Conservation (phyloP, 2,113 vertebrate genomes). For the Puma concolor region DNA sequence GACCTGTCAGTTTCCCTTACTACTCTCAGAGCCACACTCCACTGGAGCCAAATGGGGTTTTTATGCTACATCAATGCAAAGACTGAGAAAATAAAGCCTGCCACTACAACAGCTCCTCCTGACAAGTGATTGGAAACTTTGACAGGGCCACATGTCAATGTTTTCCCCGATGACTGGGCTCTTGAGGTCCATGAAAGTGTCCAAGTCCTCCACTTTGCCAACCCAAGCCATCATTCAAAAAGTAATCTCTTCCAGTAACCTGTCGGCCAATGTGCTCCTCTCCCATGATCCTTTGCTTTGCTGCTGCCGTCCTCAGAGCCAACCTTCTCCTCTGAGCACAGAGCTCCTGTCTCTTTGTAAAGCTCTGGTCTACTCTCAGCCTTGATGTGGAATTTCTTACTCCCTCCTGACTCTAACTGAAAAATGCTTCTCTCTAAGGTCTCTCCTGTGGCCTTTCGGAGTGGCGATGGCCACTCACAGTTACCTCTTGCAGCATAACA, state of each 20-base stretch:
- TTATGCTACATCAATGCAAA: background rate
- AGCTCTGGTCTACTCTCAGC: background rate
- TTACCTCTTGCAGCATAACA: background rate
- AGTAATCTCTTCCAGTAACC: background rate
- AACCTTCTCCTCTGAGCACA: background rate
- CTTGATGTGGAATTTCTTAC: background rate
- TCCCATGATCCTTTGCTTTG: background rate
- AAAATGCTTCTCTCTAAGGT: background rate
- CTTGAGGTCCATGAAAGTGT: background rate
- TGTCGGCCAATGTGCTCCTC: background rate
- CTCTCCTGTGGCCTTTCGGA: background rate
- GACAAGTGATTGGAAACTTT: background rate
- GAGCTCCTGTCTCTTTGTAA: background rate
- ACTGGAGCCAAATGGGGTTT: background rate
- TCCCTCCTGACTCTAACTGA: background rate
- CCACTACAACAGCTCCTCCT: background rate
- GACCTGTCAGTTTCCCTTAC: background rate
- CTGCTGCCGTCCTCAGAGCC: background rate
- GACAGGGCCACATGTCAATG: background rate
- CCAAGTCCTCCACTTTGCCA: background rate
- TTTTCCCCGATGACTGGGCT: background rate
- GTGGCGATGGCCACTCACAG: background rate
- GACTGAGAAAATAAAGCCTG: conserved; percentile 31
- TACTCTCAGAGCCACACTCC: background rate
- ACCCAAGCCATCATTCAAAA: background rate